Evolutionary conservation across 2,113 vertebrate genomes (phyloP).

Genomic region (Halichoeres trimaculatus): DNA sequence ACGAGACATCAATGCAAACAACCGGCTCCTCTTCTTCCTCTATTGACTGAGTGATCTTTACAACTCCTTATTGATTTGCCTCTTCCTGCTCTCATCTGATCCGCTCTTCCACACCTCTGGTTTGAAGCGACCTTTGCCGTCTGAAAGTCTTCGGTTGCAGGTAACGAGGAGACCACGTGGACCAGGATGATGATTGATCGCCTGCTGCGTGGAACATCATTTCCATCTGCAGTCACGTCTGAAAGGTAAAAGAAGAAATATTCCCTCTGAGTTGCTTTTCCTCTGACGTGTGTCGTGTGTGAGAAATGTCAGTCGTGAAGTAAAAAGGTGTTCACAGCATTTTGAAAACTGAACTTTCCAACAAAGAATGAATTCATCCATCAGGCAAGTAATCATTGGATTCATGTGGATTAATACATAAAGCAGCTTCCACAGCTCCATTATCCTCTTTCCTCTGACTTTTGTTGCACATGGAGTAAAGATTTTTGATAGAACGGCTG

Average conservation of each 20-base stretch:
- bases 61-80: constrained; percentile 30
- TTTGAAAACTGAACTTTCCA: not conserved
- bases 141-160: not conserved
- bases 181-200: not conserved
- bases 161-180: not conserved
- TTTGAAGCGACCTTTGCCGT: constrained; percentile 10
- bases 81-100: constrained; percentile 21
- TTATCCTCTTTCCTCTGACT: constrained; percentile 7
- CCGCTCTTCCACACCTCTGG: constrained; percentile 7
- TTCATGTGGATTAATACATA: not conserved
- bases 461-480: constrained; percentile 14
- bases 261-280: not conserved
- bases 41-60: constrained; percentile 34
- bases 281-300: not conserved
- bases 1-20: constrained; percentile 37
- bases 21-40: constrained; percentile 17
- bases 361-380: not conserved
- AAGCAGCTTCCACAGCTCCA: not conserved
- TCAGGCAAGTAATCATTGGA: not conserved
- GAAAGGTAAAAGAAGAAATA: too few species aligned
- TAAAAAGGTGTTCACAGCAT: not conserved
- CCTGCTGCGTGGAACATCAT: too few species aligned
- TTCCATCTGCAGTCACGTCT: too few species aligned
- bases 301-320: not conserved
- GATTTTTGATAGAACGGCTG: constrained; percentile 37